These are phyloP conservation scores for Chirona hameri DNA, from an alignment of 2,888 invertebrate species.

Conservation along the genomic window DNA sequence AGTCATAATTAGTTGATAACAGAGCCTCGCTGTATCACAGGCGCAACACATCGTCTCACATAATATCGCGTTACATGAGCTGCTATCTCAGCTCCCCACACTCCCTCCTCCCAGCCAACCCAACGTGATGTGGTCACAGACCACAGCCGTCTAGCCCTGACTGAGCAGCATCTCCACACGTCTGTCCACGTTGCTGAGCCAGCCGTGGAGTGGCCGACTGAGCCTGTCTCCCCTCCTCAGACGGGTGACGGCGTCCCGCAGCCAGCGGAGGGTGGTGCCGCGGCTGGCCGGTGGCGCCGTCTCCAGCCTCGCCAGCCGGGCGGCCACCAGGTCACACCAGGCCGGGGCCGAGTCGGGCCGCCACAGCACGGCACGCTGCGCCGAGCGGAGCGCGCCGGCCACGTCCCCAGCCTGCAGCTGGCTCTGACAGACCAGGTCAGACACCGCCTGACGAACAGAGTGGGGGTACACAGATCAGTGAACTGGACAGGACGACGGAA, in stretches of 20 bases:
- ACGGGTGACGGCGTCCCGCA: not conserved
- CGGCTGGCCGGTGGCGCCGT: not conserved
- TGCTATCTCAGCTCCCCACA: no score
- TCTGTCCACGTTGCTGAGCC: not conserved
- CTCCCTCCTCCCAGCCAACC: no score
- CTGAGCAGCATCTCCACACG: not conserved
- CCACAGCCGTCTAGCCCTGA: not conserved
- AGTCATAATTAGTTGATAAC: no score
- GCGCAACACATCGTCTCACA: no score
- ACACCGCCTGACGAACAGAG: not conserved
- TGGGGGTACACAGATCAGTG: no score
- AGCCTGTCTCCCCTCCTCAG: not conserved
- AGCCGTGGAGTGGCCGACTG: not conserved
- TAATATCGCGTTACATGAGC: no score
- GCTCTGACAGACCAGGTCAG: not conserved
- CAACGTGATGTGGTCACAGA: no score
- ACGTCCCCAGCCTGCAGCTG: not conserved
- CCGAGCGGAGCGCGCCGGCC: constrained; percentile 33
- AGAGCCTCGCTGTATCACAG: no score
- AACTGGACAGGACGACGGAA: no score
- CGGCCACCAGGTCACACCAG: constrained; percentile 38
- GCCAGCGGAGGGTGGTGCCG: not conserved
- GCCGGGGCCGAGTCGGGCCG: constrained; percentile 37
- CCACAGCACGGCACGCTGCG: constrained; percentile 38
- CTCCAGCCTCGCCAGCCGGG: constrained; percentile 8